Evolutionary conservation across 2,113 vertebrate genomes (phyloP).

Genomic region (Brachyhypopomus occidentalis): DNA sequence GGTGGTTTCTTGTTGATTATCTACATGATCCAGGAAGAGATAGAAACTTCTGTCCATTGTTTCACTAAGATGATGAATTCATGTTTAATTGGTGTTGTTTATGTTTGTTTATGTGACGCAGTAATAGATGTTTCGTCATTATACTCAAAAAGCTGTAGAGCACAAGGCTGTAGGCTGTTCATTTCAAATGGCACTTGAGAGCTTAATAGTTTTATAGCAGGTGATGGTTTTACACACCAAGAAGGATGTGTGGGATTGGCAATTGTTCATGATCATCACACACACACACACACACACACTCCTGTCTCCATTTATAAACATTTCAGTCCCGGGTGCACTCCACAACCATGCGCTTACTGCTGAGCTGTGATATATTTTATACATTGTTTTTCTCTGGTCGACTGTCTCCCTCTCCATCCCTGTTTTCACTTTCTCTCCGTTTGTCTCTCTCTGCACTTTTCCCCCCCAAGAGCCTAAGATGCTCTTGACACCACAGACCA

Average conservation of each 20-base stretch:
- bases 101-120: too few species aligned
- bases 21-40: too few species aligned
- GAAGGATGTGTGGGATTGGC: neutral
- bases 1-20: too few species aligned
- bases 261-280: neutral
- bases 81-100: too few species aligned
- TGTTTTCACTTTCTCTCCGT: neutral
- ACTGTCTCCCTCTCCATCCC: neutral
- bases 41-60: too few species aligned
- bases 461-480: neutral
- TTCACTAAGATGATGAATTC: too few species aligned
- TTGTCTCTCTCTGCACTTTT: neutral
- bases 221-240: neutral
- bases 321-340: neutral
- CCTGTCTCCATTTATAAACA: conserved; percentile 6
- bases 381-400: conserved; percentile 11
- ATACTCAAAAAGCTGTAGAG: neutral
- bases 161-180: neutral
- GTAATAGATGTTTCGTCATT: too few species aligned
- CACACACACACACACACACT: neutral
- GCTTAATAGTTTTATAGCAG: neutral
- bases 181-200: neutral
- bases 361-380: conserved; percentile 1
- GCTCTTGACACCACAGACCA: neutral
- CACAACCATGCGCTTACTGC: neutral